Evolutionary conservation across 1,140 invertebrate genomes (phyloP).

Genomic region (Bombus confusus): DNA sequence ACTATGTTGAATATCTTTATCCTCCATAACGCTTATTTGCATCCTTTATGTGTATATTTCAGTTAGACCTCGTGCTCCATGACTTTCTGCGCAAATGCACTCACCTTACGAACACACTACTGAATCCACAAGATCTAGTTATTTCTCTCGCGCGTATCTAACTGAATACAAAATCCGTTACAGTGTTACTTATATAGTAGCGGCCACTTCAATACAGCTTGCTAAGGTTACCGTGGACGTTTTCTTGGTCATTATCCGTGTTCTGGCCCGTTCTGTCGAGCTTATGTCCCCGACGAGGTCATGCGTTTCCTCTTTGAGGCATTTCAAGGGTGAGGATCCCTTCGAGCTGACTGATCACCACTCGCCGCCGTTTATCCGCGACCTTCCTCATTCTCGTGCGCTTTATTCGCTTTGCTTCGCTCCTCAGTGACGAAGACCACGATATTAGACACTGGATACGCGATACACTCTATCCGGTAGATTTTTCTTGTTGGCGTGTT

Average conservation of each 20-base stretch:
- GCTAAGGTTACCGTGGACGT: conserved; percentile 50
- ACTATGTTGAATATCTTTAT: neutral
- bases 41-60: neutral
- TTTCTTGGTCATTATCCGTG: conserved; percentile 47
- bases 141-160: conserved; percentile 62
- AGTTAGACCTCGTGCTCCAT: neutral
- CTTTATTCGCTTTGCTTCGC: neutral
- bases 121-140: conserved; percentile 48
- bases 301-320: conserved; percentile 30
- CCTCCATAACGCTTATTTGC: neutral
- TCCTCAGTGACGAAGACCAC: neutral
- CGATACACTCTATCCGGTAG: neutral
- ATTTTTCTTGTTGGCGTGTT: neutral
- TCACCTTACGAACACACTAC: conserved; percentile 8
- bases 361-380: neutral
- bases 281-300: conserved; percentile 54
- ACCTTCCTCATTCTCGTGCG: neutral
- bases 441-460: neutral
- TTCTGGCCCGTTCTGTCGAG: conserved; percentile 19
- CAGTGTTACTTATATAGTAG: conserved; percentile 73
- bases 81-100: conserved; percentile 2
- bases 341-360: neutral
- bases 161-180: conserved; percentile 73
- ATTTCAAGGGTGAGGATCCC: conserved; percentile 61
- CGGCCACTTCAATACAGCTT: conserved; percentile 1